Base-by-base conservation (phyloP, 2,113 vertebrate species). In the Cichladusa arquata region DNA sequence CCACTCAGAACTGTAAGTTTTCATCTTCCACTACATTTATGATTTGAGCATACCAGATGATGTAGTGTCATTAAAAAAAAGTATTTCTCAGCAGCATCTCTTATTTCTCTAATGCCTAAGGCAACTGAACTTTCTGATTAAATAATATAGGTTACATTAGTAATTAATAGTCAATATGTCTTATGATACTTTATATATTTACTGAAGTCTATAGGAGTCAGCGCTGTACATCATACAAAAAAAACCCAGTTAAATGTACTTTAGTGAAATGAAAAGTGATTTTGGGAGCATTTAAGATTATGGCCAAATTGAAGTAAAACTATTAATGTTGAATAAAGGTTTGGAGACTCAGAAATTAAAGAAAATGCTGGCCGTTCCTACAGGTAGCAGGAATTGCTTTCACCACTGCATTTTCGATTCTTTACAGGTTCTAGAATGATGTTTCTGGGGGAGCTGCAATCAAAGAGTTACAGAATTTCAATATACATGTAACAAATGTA, bases 401-500 rank as follows among this genome's bases (percentile, higher is more conserved):
- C 29, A 5, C 24, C 29, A 6, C 45, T 93, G 22, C 50, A 8
- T 90, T 83, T 81, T 94, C 42, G 90, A 92, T 66, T 28, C 45
- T 61, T 95, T 81, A 80, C 50, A 93, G n/a, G 56, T 92, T 93
- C 86, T 81, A 19, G 86, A 86, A 92, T 69, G 58, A 90, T 84
- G 47, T 57, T 95, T 22, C 58, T 96, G 90, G 87, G 74, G 97
- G 60, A 93, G 17, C 25, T 77, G 76, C 73, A 95, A 47, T 87
- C 40, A 95, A 88, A 90, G 91, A 93, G 85, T 94, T 88, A 88
- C 24, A 91, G 85, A 79, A 81, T 95, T 86, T 93, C 78, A 92
- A 51, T 90, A 57, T 69, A 31, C 38, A 25, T 81, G 8, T 61
- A 90, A 86, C 67, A 94, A 93, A 97, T 95, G 17, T 56, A 48